Percentiles rank a stretch among this genome's conserved stretches.
phyloP scores from a whole-genome alignment of 2,888 invertebrate species.

The Melanchra persicariae region DNA sequence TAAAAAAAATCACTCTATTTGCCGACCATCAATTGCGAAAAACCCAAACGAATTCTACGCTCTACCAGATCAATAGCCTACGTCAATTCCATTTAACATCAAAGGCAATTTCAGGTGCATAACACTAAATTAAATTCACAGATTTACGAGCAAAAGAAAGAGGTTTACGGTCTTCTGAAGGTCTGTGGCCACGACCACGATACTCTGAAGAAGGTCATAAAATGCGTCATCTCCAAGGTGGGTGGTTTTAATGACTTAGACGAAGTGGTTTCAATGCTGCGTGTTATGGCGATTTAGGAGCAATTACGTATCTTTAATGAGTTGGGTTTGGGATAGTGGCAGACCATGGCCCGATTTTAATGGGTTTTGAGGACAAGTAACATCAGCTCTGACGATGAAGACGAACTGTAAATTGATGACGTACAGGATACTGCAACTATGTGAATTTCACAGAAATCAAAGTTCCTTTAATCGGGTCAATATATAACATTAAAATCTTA shows the following conservation, averaged over 20 bases:
- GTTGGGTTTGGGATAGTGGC: background rate
- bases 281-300: conserved; percentile 20
- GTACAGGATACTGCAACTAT: background rate
- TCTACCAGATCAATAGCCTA: conserved; percentile 38
- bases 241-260: conserved; percentile 35
- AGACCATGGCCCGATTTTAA: conserved; percentile 22
- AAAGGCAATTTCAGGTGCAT: conserved; percentile 42
- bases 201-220: conserved; percentile 86
- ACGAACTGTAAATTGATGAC: background rate
- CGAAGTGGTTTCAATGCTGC: conserved; percentile 23
- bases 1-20: conserved; percentile 16
- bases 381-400: background rate
- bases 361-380: conserved; percentile 9
- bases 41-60: conserved; percentile 20
- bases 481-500: background rate
- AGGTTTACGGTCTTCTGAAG: conserved; percentile 82
- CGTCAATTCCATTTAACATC: conserved; percentile 49
- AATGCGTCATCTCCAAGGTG: conserved; percentile 89
- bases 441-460: too few relatives aligned
- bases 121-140: conserved; percentile 70
- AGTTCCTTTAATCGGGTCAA: too few relatives aligned
- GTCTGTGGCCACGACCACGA: conserved; percentile 87
- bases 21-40: conserved; percentile 1
- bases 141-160: conserved; percentile 82
- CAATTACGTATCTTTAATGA: conserved; percentile 36